Evolutionary conservation across 2,888 invertebrate genomes (phyloP).

Genomic region (Parnassius apollo): DNA sequence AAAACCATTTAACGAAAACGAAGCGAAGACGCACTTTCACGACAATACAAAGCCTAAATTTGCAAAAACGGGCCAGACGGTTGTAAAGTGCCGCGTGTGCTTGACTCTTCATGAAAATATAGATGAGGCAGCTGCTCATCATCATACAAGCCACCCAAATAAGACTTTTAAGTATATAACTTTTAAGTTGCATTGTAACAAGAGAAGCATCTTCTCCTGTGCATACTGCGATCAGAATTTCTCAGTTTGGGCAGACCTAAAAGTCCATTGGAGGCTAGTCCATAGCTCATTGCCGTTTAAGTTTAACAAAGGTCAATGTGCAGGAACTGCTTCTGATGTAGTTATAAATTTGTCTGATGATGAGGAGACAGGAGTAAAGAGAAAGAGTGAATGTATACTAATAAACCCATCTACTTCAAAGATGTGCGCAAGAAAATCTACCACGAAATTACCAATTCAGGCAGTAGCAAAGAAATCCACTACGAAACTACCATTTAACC

Average conservation of each 20-base stretch:
- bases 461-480: conserved; percentile 57
- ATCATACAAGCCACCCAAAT: conserved; percentile 44
- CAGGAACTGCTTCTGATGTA: background rate
- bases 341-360: conserved; percentile 30
- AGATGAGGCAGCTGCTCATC: conserved; percentile 56
- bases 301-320: conserved; percentile 22
- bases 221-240: conserved; percentile 46
- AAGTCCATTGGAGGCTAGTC: conserved; percentile 43
- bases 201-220: conserved; percentile 41
- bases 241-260: conserved; percentile 43
- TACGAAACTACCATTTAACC: conserved; percentile 49
- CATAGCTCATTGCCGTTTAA: conserved; percentile 42
- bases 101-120: conserved; percentile 47
- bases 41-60: conserved; percentile 43
- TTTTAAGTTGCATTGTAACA: conserved; percentile 43
- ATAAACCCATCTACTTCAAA: conserved; percentile 29
- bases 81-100: conserved; percentile 73
- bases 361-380: conserved; percentile 10
- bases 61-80: conserved; percentile 54
- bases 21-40: conserved; percentile 45
- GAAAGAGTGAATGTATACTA: conserved; percentile 18
- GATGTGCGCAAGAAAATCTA: conserved; percentile 71
- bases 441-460: conserved; percentile 59
- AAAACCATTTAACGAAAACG: conserved; percentile 38
- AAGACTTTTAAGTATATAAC: conserved; percentile 47